Evolutionary conservation across 2,888 invertebrate species (phyloP), one percentile per base, ranked within the genome.

Genomic region (Patella ulyssiponensis): DNA sequence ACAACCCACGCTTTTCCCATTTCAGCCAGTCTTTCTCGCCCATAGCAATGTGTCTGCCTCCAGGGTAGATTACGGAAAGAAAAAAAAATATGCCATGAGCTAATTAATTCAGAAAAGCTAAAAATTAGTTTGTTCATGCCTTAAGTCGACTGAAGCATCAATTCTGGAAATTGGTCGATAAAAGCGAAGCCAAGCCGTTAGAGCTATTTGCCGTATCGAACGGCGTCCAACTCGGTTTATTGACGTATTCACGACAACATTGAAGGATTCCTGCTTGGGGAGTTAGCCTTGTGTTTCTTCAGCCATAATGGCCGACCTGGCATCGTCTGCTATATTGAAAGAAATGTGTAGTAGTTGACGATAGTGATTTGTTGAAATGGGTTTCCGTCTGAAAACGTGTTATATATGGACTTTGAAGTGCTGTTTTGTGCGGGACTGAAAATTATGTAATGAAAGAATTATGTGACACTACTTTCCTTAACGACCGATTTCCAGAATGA

Each of bases 111-210:
- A 64, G 64, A 64, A 64, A 64, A 64, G 64, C 64, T 64, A 64
- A 64, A 64, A 64, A 64, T 64, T 64, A 64, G 64, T 64, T 64
- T 64, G 64, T 64, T 23, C 64, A 64, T 64, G 64, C 64, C 64
- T 64, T 23, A 64, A 64, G 64, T 64, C 64, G 64, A 64, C 23
- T 64, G 64, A 64, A 64, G 64, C 64, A 64, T 64, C 64, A 64
- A 64, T 64, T 64, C 20, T 64, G 64, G 64, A 64, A 64, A 64
- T 64, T 64, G 64, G 64, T 64, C 64, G 64, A 64, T 64, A 64
- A 64, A 64, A 20, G 64, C 64, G 64, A 64, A 64, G 64, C 23
- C 20, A 64, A 64, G 64, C 64, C 64, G 64, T 64, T 64, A 23
- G 23, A 64, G 23, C 64, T 64, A 64, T 64, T 64, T 64, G 64